Percentiles rank a stretch among this genome's conserved stretches.
Conservation (phyloP, 2,888 invertebrate genomes). For the Drosophila emarginata region DNA sequence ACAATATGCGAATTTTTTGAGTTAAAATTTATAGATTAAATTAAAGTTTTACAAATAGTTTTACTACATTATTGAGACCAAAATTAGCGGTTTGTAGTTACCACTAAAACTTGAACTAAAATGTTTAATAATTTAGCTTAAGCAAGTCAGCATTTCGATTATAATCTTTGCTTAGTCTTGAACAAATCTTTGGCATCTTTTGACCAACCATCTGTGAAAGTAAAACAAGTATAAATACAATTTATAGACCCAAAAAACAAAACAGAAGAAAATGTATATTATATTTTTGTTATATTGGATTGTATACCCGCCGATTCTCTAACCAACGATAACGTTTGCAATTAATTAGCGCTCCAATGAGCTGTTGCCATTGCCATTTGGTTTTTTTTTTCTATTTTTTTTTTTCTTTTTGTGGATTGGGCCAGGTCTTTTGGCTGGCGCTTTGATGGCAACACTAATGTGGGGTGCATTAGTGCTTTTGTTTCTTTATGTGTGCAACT, state of each 20-base stretch:
- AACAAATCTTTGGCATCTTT: background rate
- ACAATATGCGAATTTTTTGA: no score
- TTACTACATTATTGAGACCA: no score
- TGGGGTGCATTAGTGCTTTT: slow-evolving; percentile 63
- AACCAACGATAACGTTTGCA: slow-evolving; percentile 52
- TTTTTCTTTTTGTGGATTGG: slow-evolving; percentile 39
- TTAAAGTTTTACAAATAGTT: no score
- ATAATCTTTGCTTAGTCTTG: background rate
- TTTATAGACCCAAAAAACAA: background rate
- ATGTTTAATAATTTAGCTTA: no score
- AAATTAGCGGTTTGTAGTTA: no score
- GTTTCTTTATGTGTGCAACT: slow-evolving; percentile 68
- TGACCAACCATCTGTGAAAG: background rate
- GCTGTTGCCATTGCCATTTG: slow-evolving; percentile 47
- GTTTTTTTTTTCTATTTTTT: slow-evolving; percentile 21
- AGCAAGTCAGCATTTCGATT: no score
- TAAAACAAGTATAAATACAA: no score
- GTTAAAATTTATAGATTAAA: no score
- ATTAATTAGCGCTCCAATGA: slow-evolving; percentile 74
- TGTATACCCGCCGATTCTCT: slow-evolving; percentile 45
- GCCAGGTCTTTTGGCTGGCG: slow-evolving; percentile 44
- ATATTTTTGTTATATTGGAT: slow-evolving; percentile 34
- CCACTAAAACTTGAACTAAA: no score
- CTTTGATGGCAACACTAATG: slow-evolving; percentile 65
- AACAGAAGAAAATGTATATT: background rate